These are phyloP conservation scores for Drosophila subquinaria DNA, from an alignment of 2,888 invertebrate species.

Conservation along the genomic window DNA sequence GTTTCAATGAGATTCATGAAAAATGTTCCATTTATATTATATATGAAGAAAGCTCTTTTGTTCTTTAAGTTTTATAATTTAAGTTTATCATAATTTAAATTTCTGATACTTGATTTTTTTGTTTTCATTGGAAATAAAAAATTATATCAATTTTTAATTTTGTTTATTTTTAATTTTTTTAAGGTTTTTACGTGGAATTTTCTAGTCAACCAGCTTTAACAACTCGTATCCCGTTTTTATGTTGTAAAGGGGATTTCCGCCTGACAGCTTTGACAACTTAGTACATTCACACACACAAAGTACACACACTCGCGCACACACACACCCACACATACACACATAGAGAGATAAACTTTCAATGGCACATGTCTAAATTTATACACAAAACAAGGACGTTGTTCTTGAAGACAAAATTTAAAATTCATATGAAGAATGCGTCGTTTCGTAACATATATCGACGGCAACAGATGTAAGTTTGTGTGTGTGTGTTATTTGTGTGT, in stretches of 20 bases:
- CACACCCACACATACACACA: conserved; percentile 9
- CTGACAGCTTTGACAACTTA: conserved; percentile 79
- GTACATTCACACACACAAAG: conserved; percentile 39
- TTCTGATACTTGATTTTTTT: no score
- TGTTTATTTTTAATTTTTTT: neutral
- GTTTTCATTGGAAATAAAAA: neutral
- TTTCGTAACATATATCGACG: conserved; percentile 35
- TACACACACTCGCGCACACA: conserved; percentile 22
- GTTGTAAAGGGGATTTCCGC: conserved; percentile 76
- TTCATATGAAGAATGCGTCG: conserved; percentile 61
- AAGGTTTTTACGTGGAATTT: conserved; percentile 21
- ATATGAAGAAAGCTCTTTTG: no score
- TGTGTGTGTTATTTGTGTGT: conserved; percentile 1
- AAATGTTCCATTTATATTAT: no score
- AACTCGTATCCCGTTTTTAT: conserved; percentile 43
- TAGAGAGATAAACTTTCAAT: conserved; percentile 15
- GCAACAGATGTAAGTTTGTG: neutral
- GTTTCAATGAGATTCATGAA: neutral
- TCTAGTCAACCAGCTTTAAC: neutral
- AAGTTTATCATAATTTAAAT: no score
- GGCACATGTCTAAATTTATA: conserved; percentile 68
- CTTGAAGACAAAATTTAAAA: conserved; percentile 75
- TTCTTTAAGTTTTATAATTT: no score
- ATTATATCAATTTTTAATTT: no score
- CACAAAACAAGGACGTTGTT: conserved; percentile 36